Conservation (phyloP, 2,888 invertebrate genomes). For the Orthosia cruda region DNA sequence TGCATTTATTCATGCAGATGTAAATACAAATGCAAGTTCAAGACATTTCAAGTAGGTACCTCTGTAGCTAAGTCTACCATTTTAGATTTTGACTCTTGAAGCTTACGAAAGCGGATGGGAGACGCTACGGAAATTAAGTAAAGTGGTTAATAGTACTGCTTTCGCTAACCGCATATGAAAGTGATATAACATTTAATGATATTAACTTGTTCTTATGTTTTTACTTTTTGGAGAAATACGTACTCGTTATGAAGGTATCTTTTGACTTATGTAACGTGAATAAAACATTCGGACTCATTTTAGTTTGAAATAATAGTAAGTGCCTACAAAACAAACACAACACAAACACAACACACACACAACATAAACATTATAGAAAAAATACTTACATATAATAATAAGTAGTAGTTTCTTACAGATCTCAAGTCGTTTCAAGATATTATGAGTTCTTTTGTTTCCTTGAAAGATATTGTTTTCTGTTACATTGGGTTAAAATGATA, state of each 20-base stretch:
- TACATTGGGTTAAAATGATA: too few relatives aligned
- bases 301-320: background rate
- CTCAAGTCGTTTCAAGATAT: too few relatives aligned
- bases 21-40: too few relatives aligned
- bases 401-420: too few relatives aligned
- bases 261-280: conserved; percentile 26
- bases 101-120: conserved; percentile 28
- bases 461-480: too few relatives aligned
- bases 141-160: conserved; percentile 37
- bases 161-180: conserved; percentile 40
- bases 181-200: conserved; percentile 41
- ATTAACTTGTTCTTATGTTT: background rate
- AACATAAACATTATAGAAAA: too few relatives aligned
- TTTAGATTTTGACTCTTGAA: background rate
- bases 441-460: too few relatives aligned
- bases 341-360: too few relatives aligned
- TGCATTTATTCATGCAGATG: too few relatives aligned
- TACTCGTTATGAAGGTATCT: background rate
- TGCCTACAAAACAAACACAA: too few relatives aligned
- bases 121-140: conserved; percentile 35
- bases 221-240: conserved; percentile 23
- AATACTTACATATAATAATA: too few relatives aligned
- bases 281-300: background rate
- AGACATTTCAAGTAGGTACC: background rate
- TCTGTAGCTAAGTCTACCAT: too few relatives aligned